Evolutionary conservation across 1,140 invertebrate genomes (phyloP).

Genomic region (Drosophila bocki): DNA sequence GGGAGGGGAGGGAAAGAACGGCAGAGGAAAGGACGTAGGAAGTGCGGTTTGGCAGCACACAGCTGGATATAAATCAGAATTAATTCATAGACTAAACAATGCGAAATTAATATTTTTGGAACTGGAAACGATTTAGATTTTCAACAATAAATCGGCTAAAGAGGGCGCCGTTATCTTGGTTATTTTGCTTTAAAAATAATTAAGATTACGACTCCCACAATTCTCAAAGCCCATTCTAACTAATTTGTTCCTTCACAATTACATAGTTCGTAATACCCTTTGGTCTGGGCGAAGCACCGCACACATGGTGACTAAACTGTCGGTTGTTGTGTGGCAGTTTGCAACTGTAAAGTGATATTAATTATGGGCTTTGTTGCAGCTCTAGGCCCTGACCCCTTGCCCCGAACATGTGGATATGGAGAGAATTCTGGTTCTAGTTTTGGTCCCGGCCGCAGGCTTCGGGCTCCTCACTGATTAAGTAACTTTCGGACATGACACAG

Average conservation of each 20-base stretch:
- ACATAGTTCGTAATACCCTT: conserved; percentile 42
- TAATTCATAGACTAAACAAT: conserved; percentile 49
- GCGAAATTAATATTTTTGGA: conserved; percentile 56
- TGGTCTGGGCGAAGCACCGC: conserved; percentile 7
- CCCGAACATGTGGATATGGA: neutral
- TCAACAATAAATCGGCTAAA: neutral
- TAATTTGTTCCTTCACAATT: conserved; percentile 48
- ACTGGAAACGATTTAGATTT: conserved; percentile 4
- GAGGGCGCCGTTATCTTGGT: neutral
- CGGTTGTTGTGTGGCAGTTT: conserved; percentile 39
- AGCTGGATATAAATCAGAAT: conserved; percentile 60
- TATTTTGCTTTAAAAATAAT: neutral
- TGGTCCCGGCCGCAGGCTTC: conserved; percentile 1
- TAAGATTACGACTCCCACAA: neutral
- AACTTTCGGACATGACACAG: conserved; percentile 53
- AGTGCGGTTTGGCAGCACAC: conserved; percentile 24
- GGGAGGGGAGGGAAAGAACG: neutral
- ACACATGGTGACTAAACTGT: conserved; percentile 35
- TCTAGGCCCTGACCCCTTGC: conserved; percentile 2
- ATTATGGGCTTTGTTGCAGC: conserved; percentile 68
- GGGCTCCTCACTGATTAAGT: conserved; percentile 55
- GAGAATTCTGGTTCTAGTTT: conserved; percentile 1
- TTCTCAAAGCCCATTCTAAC: neutral
- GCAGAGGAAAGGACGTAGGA: neutral
- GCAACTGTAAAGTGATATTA: conserved; percentile 68